Conservation (phyloP, 1,140 invertebrate species). For the Anastrepha ludens region DNA sequence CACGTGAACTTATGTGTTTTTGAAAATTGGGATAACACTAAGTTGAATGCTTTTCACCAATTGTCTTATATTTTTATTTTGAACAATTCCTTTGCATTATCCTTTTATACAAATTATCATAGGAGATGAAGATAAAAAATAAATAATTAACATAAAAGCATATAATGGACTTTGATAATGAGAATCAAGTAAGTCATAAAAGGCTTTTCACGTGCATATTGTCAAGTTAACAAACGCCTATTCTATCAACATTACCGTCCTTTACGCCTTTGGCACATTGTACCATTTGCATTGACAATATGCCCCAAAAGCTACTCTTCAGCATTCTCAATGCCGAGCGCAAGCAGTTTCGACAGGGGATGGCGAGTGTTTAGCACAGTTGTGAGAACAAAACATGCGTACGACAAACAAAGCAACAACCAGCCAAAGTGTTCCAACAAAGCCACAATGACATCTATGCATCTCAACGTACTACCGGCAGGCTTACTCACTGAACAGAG, state of each 20-base stretch:
- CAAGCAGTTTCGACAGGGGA: background rate
- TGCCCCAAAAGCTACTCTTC: constrained; percentile 13
- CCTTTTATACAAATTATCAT: background rate
- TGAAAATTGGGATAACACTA: too few species aligned
- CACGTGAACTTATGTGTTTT: too few species aligned
- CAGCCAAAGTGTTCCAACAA: constrained; percentile 35
- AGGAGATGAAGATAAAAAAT: background rate
- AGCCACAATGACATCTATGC: constrained; percentile 41
- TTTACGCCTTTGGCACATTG: constrained; percentile 33
- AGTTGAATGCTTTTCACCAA: too few species aligned
- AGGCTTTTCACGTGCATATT: constrained; percentile 32
- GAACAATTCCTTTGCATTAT: too few species aligned
- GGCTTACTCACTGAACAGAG: background rate
- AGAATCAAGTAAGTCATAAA: constrained; percentile 44
- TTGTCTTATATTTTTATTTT: too few species aligned
- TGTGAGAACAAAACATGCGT: constrained; percentile 31
- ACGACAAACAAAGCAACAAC: constrained; percentile 34
- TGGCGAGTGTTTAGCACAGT: constrained; percentile 24
- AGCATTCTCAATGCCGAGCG: background rate
- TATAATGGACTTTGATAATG: constrained; percentile 30
- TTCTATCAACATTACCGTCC: background rate
- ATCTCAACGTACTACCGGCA: background rate
- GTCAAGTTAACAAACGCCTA: constrained; percentile 2
- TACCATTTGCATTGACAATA: constrained; percentile 40
- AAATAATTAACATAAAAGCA: constrained; percentile 48